Evolutionary conservation across 2,797 vertebrate genomes (phyloP).

Genomic region (Hemibagrus guttatus): DNA sequence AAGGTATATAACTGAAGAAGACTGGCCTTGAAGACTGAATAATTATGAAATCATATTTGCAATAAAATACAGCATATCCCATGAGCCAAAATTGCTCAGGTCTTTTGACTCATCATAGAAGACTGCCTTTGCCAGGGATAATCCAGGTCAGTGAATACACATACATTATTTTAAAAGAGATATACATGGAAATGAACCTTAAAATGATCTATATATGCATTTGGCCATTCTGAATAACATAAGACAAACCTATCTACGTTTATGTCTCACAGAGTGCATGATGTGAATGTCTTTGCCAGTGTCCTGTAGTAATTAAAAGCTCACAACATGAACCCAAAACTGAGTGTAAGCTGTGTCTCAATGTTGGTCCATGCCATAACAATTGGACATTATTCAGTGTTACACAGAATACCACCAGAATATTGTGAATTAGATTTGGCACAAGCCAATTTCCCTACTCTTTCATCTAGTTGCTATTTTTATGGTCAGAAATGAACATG

Average conservation of each 20-base stretch:
- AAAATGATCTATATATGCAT: neutral
- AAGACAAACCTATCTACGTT: neutral
- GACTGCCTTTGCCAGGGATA: neutral
- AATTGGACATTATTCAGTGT: neutral
- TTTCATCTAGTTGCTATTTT: neutral
- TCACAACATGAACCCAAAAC: neutral
- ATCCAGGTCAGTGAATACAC: neutral
- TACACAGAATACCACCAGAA: neutral
- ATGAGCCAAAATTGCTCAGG: neutral
- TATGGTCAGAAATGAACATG: slow-evolving; percentile 5
- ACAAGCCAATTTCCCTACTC: neutral
- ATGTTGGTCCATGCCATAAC: neutral
- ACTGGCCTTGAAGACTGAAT: neutral
- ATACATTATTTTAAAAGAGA: neutral
- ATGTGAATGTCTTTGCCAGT: neutral
- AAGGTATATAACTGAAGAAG: neutral
- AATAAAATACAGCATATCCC: neutral
- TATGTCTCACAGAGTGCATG: neutral
- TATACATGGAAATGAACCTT: neutral
- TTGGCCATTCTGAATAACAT: neutral
- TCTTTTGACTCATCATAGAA: neutral
- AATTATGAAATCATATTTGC: neutral
- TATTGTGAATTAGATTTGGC: neutral
- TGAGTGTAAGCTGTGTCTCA: neutral
- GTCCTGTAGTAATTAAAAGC: neutral